phyloP scores from a whole-genome alignment of 1,140 invertebrate genomes.

The Potamilus streckersoni region DNA sequence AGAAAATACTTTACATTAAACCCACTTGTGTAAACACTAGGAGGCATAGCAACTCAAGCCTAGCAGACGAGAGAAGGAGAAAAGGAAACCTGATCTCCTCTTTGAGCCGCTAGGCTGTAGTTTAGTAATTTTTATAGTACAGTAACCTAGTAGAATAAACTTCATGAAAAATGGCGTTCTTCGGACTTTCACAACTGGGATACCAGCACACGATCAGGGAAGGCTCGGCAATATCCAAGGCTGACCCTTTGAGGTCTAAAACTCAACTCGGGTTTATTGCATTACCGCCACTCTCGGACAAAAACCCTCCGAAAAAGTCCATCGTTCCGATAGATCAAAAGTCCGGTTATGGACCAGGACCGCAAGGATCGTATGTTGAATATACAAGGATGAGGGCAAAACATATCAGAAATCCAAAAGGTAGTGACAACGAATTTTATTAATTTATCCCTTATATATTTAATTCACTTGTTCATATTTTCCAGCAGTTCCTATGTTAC shows the following conservation, averaged over 20 bases:
- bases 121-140: not conserved
- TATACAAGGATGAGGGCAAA: conserved; percentile 58
- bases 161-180: conserved; percentile 58
- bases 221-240: conserved; percentile 44
- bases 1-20: too few species aligned
- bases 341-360: conserved; percentile 61
- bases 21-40: not conserved
- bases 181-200: conserved; percentile 62
- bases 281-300: conserved; percentile 52
- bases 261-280: conserved; percentile 56
- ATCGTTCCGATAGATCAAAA: conserved; percentile 59
- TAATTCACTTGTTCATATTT: not conserved
- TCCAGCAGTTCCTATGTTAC: too few species aligned
- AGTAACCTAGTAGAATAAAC: not conserved
- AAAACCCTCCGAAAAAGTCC: conserved; percentile 44
- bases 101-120: not conserved
- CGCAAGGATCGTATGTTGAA: conserved; percentile 58
- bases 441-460: not conserved
- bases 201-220: conserved; percentile 63
- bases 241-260: conserved; percentile 47
- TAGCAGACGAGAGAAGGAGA: conserved; percentile 14
- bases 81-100: not conserved
- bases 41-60: conserved; percentile 29
- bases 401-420: conserved; percentile 58
- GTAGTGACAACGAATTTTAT: conserved; percentile 30